Conservation (phyloP, 2,113 vertebrate genomes). For the Zosterops pallidus region DNA sequence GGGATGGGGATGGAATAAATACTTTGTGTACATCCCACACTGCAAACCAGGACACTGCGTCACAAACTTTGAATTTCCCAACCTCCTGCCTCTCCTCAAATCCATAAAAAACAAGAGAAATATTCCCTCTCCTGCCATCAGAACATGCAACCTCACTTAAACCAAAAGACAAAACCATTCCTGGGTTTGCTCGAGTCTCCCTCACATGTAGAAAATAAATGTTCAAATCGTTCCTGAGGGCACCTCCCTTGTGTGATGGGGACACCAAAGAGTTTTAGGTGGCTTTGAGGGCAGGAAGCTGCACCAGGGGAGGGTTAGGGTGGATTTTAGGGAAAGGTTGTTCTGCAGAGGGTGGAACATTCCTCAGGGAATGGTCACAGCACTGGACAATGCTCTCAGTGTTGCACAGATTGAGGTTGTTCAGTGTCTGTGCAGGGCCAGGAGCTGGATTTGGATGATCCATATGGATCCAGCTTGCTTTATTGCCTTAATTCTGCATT, state of each 20-base stretch:
- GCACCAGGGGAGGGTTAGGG: not conserved
- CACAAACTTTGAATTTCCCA: rapidly evolving
- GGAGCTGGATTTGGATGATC: not conserved
- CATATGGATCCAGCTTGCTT: rapidly evolving
- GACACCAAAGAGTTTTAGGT: not conserved
- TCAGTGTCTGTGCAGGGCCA: not conserved
- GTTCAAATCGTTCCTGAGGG: not conserved
- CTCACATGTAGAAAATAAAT: rapidly evolving
- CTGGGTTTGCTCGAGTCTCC: not conserved
- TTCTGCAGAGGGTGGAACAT: not conserved
- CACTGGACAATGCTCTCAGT: not conserved
- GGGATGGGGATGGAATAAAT: no score
- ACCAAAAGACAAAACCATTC: not conserved
- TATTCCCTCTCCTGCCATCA: not conserved
- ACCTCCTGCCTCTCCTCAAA: not conserved
- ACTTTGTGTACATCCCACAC: no score
- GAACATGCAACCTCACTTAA: rapidly evolving
- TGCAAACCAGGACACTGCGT: no score
- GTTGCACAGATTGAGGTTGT: not conserved
- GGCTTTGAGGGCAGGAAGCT: not conserved
- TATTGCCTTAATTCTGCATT: not conserved
- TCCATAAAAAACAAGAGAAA: rapidly evolving
- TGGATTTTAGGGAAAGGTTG: not conserved
- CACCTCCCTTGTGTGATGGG: rapidly evolving
- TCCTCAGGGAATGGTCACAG: not conserved